These are phyloP conservation scores for Thunnus thynnus DNA, from an alignment of 2,113 vertebrate species.

Conservation along the genomic window DNA sequence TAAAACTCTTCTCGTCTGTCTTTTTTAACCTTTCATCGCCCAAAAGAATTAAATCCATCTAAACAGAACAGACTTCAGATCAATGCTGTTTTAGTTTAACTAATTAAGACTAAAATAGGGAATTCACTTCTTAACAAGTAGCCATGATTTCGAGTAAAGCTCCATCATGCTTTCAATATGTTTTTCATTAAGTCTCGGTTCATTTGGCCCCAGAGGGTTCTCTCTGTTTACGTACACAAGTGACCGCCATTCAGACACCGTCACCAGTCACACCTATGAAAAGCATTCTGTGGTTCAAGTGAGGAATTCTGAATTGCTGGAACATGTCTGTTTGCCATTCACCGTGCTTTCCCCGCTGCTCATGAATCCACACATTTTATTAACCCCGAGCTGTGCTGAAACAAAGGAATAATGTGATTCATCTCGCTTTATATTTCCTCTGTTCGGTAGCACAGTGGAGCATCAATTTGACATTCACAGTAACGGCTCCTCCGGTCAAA, in stretches of 20 bases:
- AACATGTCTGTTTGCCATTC: conserved; percentile 71
- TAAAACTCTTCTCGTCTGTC: background rate
- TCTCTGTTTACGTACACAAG: conserved; percentile 35
- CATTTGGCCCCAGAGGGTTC: background rate
- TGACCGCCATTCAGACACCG: conserved; percentile 50
- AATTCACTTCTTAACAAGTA: background rate
- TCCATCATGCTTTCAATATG: background rate
- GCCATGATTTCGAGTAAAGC: conserved; percentile 1
- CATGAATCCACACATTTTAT: conserved; percentile 69
- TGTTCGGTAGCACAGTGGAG: conserved; percentile 33
- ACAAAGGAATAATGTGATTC: conserved; percentile 76
- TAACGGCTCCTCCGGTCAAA: conserved; percentile 74
- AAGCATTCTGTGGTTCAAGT: conserved; percentile 62
- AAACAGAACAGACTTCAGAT: conserved; percentile 17
- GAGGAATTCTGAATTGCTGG: conserved; percentile 67
- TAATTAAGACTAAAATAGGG: conserved; percentile 20
- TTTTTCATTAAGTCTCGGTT: background rate
- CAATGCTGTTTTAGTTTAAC: conserved; percentile 12
- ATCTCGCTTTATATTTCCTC: conserved; percentile 73
- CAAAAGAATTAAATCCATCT: background rate
- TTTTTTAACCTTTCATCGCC: background rate
- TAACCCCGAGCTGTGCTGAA: conserved; percentile 65
- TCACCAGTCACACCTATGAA: conserved; percentile 67
- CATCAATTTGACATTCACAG: conserved; percentile 71
- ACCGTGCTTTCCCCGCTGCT: conserved; percentile 43